These are phyloP conservation scores for Lacanobia oleracea DNA, from an alignment of 2,888 invertebrate species.

Conservation along the genomic window DNA sequence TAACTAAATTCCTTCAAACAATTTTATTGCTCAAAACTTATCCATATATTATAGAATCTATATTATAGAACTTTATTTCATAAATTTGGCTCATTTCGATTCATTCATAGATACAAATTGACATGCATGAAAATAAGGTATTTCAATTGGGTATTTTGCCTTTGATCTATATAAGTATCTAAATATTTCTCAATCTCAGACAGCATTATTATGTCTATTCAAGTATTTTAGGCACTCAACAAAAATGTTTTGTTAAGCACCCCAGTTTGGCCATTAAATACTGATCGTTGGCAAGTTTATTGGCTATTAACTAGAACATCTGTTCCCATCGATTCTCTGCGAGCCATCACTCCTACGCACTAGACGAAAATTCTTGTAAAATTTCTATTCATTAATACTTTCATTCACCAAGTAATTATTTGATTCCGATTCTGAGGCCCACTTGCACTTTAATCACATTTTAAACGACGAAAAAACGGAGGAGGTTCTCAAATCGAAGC, in stretches of 20 bases:
- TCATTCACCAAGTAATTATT: neutral
- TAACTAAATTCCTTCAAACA: too few relatives aligned
- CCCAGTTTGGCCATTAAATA: conserved; percentile 31
- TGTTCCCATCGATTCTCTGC: conserved; percentile 42
- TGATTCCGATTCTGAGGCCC: neutral
- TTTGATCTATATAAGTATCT: neutral
- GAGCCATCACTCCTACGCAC: conserved; percentile 31
- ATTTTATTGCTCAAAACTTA: too few relatives aligned
- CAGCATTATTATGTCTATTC: conserved; percentile 9
- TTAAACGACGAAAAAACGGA: too few relatives aligned
- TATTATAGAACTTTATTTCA: neutral
- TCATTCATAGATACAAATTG: too few relatives aligned
- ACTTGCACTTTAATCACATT: too few relatives aligned
- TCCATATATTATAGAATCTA: too few relatives aligned
- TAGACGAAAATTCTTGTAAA: conserved; percentile 5
- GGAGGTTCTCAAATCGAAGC: too few relatives aligned
- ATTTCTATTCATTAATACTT: conserved; percentile 6
- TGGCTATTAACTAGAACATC: conserved; percentile 46
- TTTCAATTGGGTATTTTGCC: too few relatives aligned
- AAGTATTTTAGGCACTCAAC: conserved; percentile 16
- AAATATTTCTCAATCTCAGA: neutral
- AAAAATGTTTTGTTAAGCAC: conserved; percentile 32
- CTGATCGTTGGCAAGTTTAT: conserved; percentile 48
- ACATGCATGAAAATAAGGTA: neutral
- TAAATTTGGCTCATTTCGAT: neutral